Evolutionary conservation across 2,113 vertebrate species (phyloP), one percentile per base, ranked within the genome.

Genomic region (Baryphthengus martii): DNA sequence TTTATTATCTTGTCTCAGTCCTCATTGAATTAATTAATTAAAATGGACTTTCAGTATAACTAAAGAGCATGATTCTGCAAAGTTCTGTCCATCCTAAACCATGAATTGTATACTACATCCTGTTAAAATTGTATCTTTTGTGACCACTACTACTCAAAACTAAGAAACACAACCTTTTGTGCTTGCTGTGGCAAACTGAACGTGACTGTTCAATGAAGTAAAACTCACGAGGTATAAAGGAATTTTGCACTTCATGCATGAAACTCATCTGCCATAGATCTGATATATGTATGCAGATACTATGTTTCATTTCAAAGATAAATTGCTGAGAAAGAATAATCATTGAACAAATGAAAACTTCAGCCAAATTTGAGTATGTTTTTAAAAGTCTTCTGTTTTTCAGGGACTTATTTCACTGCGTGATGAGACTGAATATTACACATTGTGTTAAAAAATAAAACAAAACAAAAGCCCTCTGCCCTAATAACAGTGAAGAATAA

Each of bases 251-350:
- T 29, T 53, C 18, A 26, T 13, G 7, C 14, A 26, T 13, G 25
- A 67, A 92, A 66, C 9, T 3, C n/a, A 28, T 5, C 25, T 63
- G 13, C 2, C 49, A 42, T 26, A 55, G 35, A 44, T 39, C 53
- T 42, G 50, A n/a, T 35, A 13, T 19, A 5, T 72, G 7, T 12
- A 18, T 0, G 0, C 5, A 78, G 39, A 47, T 74, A n/a, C 31
- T 45, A 28, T 0, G 0, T 50, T 68, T 72, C 45, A 23, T 11
- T 58, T 80, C n/a, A 62, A 56, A 88, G 29, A 40, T 25, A 23
- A 72, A n/a, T 53, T 2, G 0, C 5, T 20, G 25, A 63, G 16
- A 14, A 75, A 11, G 8, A 85, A 73, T 56, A 37, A 77, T 47
- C 12, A n/a, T 7, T 16, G n/a, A 65, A 63, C 6, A 89, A 62